Evolutionary conservation across 2,113 vertebrate genomes (phyloP).

Genomic region (Todiramphus saurophagus): DNA sequence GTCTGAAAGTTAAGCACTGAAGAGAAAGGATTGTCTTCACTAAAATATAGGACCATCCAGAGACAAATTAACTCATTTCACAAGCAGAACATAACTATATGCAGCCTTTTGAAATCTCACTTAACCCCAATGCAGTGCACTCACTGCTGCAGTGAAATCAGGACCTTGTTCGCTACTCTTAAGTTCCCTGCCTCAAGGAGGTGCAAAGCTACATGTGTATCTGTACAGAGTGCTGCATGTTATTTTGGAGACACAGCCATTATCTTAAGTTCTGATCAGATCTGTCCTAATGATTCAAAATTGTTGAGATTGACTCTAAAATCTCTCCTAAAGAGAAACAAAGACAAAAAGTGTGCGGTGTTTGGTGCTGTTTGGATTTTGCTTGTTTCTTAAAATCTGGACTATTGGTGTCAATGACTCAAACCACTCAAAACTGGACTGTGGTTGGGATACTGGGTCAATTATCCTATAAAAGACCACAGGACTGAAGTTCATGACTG

Average conservation of each 20-base stretch:
- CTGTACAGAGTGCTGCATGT: not conserved
- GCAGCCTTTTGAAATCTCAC: not conserved
- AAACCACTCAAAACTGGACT: not conserved
- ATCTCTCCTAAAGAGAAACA: not conserved
- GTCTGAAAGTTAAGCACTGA: not conserved
- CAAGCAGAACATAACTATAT: not conserved
- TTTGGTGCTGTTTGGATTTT: not conserved
- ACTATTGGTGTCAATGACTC: not conserved
- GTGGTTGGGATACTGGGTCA: not conserved
- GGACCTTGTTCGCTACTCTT: not conserved
- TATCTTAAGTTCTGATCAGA: not conserved
- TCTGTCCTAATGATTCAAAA: not conserved
- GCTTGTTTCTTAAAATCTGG: not conserved
- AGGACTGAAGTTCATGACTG: not conserved
- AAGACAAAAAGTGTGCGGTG: not conserved
- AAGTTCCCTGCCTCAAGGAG: not conserved
- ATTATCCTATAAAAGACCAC: not conserved
- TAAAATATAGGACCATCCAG: not conserved
- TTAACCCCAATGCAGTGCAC: not conserved
- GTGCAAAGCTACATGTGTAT: not conserved
- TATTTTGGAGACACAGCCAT: not conserved
- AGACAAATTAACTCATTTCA: not conserved
- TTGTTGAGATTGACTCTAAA: not conserved
- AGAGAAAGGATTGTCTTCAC: not conserved
- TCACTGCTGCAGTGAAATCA: not conserved